These are phyloP conservation scores for Turdus rufiventris DNA, from an alignment of 2,113 vertebrate genomes.

Conservation along the genomic window DNA sequence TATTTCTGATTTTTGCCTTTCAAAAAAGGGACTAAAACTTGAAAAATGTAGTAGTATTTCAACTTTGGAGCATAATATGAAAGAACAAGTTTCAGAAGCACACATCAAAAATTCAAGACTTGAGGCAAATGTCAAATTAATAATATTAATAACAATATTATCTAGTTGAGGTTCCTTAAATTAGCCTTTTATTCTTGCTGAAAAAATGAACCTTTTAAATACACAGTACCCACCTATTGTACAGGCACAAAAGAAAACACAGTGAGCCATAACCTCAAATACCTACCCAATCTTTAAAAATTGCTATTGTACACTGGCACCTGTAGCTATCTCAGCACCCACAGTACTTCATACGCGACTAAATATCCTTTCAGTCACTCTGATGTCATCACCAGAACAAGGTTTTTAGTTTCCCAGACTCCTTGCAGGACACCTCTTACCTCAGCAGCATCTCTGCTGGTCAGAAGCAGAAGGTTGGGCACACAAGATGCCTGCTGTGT, in stretches of 20 bases:
- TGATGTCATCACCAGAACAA: not conserved
- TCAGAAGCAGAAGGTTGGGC: not conserved
- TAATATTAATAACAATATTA: not conserved
- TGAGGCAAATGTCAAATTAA: not conserved
- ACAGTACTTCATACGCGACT: not conserved
- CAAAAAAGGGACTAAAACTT: not conserved
- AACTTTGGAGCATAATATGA: not conserved
- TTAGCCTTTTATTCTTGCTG: not conserved
- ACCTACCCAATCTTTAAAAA: not conserved
- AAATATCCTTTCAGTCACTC: not conserved
- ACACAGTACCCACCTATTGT: not conserved
- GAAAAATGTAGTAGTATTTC: not conserved
- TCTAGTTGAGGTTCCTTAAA: not conserved
- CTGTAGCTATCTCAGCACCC: not conserved
- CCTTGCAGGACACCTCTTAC: not conserved
- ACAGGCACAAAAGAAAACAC: not conserved
- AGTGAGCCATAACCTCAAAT: not conserved
- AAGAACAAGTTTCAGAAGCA: not conserved
- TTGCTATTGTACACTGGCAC: not conserved
- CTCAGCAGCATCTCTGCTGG: not conserved
- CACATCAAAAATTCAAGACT: not conserved
- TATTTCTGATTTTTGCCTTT: not conserved
- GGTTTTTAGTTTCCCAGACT: not conserved
- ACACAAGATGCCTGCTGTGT: not conserved
- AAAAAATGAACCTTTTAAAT: not conserved